These are phyloP conservation scores for Hippocampus barbouri DNA, from an alignment of 2,113 vertebrate genomes.

Conservation along the genomic window DNA sequence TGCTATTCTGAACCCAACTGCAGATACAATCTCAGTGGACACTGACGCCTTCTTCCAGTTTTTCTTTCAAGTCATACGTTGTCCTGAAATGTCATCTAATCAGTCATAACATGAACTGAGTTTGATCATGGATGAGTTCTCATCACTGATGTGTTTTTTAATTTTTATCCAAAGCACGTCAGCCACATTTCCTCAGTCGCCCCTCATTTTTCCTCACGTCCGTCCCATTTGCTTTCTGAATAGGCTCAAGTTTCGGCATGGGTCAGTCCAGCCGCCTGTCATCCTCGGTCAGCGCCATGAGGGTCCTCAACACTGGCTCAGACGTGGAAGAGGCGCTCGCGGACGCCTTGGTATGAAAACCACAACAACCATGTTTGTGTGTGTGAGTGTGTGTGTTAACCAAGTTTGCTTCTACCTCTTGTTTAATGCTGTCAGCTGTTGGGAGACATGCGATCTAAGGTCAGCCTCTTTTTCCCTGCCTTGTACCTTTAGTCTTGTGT, in stretches of 20 bases:
- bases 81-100: conserved; percentile 50
- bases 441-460: conserved; percentile 98
- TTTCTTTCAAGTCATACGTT: conserved; percentile 37
- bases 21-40: neutral
- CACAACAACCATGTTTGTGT: no score
- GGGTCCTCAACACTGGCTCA: conserved; percentile 92
- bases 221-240: neutral
- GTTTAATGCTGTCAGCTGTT: conserved; percentile 95
- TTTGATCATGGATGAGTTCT: conserved; percentile 11
- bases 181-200: neutral
- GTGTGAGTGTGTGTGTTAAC: conserved; percentile 27
- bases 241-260: conserved; percentile 85
- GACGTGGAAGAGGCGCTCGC: conserved; percentile 95
- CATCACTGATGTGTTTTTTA: neutral
- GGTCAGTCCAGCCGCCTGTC: conserved; percentile 89
- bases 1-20: neutral
- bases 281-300: conserved; percentile 93
- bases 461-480: conserved; percentile 71
- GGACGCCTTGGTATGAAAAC: conserved; percentile 84
- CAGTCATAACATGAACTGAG: conserved; percentile 46
- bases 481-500: conserved; percentile 38
- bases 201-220: neutral
- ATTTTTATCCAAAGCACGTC: neutral
- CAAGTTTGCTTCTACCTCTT: conserved; percentile 67
- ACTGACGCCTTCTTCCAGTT: conserved; percentile 29